These are phyloP conservation scores for Poeciliopsis paucimaculata DNA, from an alignment of 2,797 vertebrate species.

Conservation along the genomic window DNA sequence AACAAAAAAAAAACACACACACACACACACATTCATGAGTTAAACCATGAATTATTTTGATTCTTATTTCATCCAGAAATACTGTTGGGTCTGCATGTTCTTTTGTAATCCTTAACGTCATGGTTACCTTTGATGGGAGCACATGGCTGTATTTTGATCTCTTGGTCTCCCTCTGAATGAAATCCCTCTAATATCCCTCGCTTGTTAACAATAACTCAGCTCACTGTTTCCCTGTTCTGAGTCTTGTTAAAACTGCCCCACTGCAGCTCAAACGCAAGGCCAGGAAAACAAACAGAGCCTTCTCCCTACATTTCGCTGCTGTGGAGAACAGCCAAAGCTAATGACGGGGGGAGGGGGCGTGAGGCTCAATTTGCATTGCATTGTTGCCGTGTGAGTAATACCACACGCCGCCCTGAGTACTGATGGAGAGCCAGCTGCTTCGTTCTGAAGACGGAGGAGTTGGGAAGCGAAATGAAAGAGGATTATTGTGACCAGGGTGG, in stretches of 20 bases:
- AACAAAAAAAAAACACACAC: slow-evolving; percentile 1
- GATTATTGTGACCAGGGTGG: slow-evolving; percentile 63
- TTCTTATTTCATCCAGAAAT: background rate
- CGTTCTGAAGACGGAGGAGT: slow-evolving; percentile 33
- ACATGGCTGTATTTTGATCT: slow-evolving; percentile 12
- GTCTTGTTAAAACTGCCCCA: slow-evolving; percentile 29
- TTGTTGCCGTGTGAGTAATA: slow-evolving; percentile 78
- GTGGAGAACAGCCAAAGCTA: slow-evolving; percentile 56
- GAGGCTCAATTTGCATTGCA: slow-evolving; percentile 54
- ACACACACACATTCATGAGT: background rate
- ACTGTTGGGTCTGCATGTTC: background rate
- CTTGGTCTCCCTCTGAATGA: slow-evolving; percentile 21
- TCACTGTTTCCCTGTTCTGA: slow-evolving; percentile 24
- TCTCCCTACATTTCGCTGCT: slow-evolving; percentile 61
- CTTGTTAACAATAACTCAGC: slow-evolving; percentile 22
- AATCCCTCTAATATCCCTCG: slow-evolving; percentile 19
- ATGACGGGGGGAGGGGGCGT: slow-evolving; percentile 40
- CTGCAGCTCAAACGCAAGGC: slow-evolving; percentile 42
- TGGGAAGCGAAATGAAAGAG: slow-evolving; percentile 52
- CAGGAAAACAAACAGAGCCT: slow-evolving; percentile 55
- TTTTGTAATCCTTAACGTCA: slow-evolving; percentile 1
- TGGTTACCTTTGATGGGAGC: slow-evolving; percentile 12
- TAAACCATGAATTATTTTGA: background rate
- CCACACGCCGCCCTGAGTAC: slow-evolving; percentile 45
- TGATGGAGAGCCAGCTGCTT: slow-evolving; percentile 67